A percentile compares a stretch with the other conserved stretches of the same genome.
Evolutionary conservation across 2,797 vertebrate genomes (phyloP).

Genomic region (Sebastes paucispinis): DNA sequence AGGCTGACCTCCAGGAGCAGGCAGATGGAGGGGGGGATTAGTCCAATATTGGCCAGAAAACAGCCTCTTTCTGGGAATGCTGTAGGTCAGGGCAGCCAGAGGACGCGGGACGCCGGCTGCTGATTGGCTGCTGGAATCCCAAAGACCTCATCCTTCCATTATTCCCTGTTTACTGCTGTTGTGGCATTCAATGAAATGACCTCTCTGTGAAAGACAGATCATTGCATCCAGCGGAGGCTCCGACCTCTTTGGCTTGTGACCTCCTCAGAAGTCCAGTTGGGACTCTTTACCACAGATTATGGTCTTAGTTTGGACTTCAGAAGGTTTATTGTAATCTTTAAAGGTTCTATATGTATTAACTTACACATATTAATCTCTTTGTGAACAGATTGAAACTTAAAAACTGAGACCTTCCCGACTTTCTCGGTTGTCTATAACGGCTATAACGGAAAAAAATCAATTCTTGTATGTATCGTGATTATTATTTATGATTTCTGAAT

Average conservation of each 20-base stretch:
- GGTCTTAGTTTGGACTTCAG: background rate
- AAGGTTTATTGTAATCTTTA: too few species aligned
- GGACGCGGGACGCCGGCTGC: constrained; percentile 72
- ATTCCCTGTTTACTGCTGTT: constrained; percentile 24
- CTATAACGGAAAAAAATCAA: too few species aligned
- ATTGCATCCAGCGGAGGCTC: too few species aligned
- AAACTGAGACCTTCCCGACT: too few species aligned
- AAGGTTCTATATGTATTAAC: too few species aligned
- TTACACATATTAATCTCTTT: too few species aligned
- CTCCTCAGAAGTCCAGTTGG: background rate
- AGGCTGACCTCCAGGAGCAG: constrained; percentile 90
- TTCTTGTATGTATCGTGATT: too few species aligned
- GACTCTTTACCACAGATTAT: background rate
- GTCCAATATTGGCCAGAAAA: constrained; percentile 83
- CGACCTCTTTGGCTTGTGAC: background rate
- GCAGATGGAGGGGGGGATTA: constrained; percentile 80
- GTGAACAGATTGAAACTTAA: too few species aligned
- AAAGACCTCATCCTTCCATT: constrained; percentile 34
- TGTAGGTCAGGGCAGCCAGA: constrained; percentile 86
- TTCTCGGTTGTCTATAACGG: too few species aligned
- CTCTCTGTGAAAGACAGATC: background rate
- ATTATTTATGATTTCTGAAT: too few species aligned
- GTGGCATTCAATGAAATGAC: constrained; percentile 27
- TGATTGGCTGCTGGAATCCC: constrained; percentile 55
- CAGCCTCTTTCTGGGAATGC: constrained; percentile 88